Base-by-base conservation (phyloP, 2,888 invertebrate genomes). In the Conchocele bisecta region DNA sequence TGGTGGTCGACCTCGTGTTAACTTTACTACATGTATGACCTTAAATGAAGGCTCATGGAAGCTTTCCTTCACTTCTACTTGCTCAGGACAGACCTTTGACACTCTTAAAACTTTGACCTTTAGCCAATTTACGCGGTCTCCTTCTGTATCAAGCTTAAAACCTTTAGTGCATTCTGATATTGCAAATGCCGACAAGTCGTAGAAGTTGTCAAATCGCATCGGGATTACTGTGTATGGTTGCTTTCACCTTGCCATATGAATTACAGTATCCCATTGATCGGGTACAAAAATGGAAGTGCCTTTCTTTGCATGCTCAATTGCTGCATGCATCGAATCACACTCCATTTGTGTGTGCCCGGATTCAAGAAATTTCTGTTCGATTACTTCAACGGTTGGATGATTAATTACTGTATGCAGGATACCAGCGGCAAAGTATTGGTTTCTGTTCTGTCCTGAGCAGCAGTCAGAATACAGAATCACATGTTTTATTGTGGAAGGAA, bases 361-460 rank as follows among this genome's bases (percentile, higher is more conserved):
- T 22, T 71, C 65, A 13, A 71, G 24, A 20, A 71, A 66, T 35
- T 71, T 66, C 13, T 59, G 64, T 13, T 65, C 42, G 50, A 70
- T 44, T 3, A 42, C 31, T 42, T 70, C 22, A 7, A 65, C 4
- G 39, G 46, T n/a, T 37, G 22, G 35, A n/a, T 44, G 39, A 26
- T 24, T 26, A 3, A 29, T 26, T 3, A 66, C 54, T 6, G 60
- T 50, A 20, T 66, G 37, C 1, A 65, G 53, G 13, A 72, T 35
- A 17, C 56, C 61, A 33, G 44, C 54, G 20, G 71, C 48, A 22
- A 61, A 35, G 26, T 46, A 71, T 26, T 61, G 56, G 26, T 71
- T 66, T 33, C 65, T 46, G 31, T 71, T 71, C 37, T 66, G 66
- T 17, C 71, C 60, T 1, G 37, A 17, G 37, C 66, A 66, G 26